Percentiles rank a stretch among this genome's conserved stretches.
Evolutionary conservation across 2,888 invertebrate genomes (phyloP).

Genomic region (Mantis religiosa): DNA sequence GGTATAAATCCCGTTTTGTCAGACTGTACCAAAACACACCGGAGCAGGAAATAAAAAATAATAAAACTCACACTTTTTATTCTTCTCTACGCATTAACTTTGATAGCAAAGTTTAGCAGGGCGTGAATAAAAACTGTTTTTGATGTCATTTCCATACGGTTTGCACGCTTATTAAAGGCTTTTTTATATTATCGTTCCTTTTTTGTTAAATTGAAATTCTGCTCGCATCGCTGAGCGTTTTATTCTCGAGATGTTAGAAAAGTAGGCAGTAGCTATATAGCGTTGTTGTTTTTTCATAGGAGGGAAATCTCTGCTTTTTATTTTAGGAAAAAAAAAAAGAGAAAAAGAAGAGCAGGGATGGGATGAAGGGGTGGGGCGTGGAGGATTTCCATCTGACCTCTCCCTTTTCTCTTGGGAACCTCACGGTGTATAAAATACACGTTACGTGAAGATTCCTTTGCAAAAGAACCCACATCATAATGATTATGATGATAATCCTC

Average conservation of each 20-base stretch:
- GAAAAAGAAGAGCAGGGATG: neutral
- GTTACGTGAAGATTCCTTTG: neutral
- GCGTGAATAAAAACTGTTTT: conserved; percentile 25
- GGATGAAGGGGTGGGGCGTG: neutral
- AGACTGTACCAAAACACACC: neutral
- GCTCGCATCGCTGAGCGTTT: conserved; percentile 19
- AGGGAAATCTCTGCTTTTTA: conserved; percentile 8
- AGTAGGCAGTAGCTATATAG: conserved; percentile 9
- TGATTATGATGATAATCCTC: neutral
- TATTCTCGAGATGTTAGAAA: conserved; percentile 15
- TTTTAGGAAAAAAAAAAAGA: no score
- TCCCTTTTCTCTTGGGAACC: neutral
- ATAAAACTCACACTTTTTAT: neutral
- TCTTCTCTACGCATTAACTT: conserved; percentile 16
- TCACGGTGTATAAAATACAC: neutral
- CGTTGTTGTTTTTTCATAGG: conserved; percentile 11
- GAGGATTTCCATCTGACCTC: conserved; percentile 5
- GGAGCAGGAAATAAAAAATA: neutral
- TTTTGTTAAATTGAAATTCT: conserved; percentile 19
- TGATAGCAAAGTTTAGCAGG: conserved; percentile 20
- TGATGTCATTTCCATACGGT: conserved; percentile 27
- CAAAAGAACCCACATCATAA: neutral
- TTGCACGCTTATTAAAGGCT: conserved; percentile 11
- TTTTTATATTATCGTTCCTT: conserved; percentile 19
- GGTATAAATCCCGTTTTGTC: conserved; percentile 5